A percentile compares a stretch with the other conserved stretches of the same genome.
Conservation (phyloP, 2,888 invertebrate species). For the Nomada hirtipes region DNA sequence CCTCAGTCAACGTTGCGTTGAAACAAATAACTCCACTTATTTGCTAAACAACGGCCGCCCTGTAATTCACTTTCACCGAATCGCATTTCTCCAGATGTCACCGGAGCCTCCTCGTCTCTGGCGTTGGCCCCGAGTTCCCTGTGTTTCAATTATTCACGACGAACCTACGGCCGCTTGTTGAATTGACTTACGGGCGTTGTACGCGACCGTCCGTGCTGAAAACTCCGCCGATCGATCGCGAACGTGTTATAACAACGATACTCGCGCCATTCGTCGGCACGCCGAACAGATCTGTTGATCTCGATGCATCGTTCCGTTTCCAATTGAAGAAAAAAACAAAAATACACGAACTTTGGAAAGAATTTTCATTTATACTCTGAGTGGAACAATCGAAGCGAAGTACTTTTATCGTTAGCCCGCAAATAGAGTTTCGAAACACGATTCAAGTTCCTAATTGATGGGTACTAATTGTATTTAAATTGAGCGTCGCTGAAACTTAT, state of each 20-base stretch:
- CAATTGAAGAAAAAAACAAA: too few species aligned
- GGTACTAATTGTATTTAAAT: too few species aligned
- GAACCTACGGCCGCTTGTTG: slow-evolving; percentile 53
- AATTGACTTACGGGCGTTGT: slow-evolving; percentile 57
- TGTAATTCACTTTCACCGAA: slow-evolving; percentile 52
- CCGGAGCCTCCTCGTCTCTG: slow-evolving; percentile 4
- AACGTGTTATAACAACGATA: slow-evolving; percentile 38
- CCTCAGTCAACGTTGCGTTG: slow-evolving; percentile 5
- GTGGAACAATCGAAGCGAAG: too few species aligned
- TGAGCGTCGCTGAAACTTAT: too few species aligned
- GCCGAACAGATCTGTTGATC: not conserved
- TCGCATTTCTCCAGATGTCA: slow-evolving; percentile 50
- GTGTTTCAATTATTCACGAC: slow-evolving; percentile 47
- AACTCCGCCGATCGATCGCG: slow-evolving; percentile 58
- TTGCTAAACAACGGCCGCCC: slow-evolving; percentile 45
- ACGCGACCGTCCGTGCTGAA: slow-evolving; percentile 25
- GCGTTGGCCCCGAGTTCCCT: not conserved
- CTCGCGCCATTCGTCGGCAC: not conserved
- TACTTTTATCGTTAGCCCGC: too few species aligned
- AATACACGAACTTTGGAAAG: too few species aligned
- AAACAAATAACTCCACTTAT: slow-evolving; percentile 29
- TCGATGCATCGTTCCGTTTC: not conserved
- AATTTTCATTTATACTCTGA: too few species aligned
- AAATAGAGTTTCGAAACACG: too few species aligned
- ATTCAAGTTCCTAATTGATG: too few species aligned